Evolutionary conservation across 2,888 invertebrate genomes (phyloP).

Genomic region (Tetragonula carbonaria): DNA sequence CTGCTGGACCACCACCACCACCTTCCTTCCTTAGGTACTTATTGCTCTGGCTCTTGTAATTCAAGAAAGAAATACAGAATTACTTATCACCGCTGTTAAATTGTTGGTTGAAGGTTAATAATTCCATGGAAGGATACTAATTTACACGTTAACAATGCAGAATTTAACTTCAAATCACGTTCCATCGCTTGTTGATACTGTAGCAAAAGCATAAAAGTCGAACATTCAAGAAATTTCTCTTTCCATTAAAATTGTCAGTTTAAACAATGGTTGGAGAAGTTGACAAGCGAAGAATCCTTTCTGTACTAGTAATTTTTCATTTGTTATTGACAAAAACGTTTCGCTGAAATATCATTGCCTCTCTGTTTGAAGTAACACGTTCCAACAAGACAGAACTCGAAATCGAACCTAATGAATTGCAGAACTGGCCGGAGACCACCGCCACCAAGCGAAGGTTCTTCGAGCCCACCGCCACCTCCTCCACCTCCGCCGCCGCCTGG

Average conservation of each 20-base stretch:
- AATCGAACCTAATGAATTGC: neutral
- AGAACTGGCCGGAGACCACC: constrained; percentile 77
- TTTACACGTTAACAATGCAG: neutral
- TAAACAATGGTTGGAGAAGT: neutral
- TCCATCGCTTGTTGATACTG: neutral
- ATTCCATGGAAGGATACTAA: neutral
- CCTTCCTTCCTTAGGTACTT: constrained; percentile 83
- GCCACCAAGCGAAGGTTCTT: constrained; percentile 85
- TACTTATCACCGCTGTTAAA: no score
- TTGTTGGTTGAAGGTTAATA: neutral
- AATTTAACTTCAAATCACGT: neutral
- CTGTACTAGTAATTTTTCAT: neutral
- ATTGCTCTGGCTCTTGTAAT: neutral
- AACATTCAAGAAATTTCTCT: neutral
- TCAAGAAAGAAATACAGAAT: neutral
- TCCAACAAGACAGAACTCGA: neutral
- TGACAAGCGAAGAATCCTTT: neutral
- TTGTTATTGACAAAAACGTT: no score
- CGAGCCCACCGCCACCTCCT: constrained; percentile 86
- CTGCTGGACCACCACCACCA: constrained; percentile 87
- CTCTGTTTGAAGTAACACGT: neutral
- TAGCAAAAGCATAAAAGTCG: neutral
- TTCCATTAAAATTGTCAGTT: neutral
- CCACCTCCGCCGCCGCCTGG: constrained; percentile 85
- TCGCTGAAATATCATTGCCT: neutral